Base-by-base conservation (phyloP, 2,113 vertebrate genomes). In the Anolis sagrei region DNA sequence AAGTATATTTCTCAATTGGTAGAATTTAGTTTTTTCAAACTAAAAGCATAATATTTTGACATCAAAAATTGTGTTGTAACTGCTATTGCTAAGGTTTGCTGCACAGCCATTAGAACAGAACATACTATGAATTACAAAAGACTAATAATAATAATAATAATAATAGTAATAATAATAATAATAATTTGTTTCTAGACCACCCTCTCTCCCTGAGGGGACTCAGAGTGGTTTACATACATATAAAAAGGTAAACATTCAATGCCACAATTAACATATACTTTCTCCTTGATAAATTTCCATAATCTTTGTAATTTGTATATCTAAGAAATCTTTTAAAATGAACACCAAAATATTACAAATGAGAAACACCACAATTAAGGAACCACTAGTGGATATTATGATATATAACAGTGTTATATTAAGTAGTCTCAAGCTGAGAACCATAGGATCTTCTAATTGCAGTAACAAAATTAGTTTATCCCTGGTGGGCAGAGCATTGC, bases 231-330 rank as follows among this genome's bases (percentile, higher is more conserved):
- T n/a, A n/a, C n/a, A n/a, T n/a, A n/a, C n/a, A n/a, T n/a, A n/a
- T n/a, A n/a, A n/a, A n/a, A n/a, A n/a, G n/a, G n/a, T n/a, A n/a
- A n/a, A n/a, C n/a, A n/a, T n/a, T n/a, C n/a, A n/a, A n/a, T n/a
- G n/a, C n/a, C n/a, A n/a, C n/a, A n/a, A n/a, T n/a, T n/a, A n/a
- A n/a, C 36, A 34, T 18, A 32, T 32, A 0, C 73, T 79, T 69
- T 79, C 83, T 13, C 89, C 81, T 87, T 86, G 79, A 88, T 90
- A 90, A 90, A 86, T 76, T 81, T 83, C 36, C 89, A 83, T 86
- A 36, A 82, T 87, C 74, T 81, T 69, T 39, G 0, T 91, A 88
- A 90, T 90, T 90, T 75, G 77, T 86, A 36, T 80, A 32, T 76
- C 84, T 68, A 76, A 80, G 32, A 34, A 79, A 81, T 58, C 84